Conservation (phyloP, 1,140 invertebrate genomes). For the Trichoplusia ni region DNA sequence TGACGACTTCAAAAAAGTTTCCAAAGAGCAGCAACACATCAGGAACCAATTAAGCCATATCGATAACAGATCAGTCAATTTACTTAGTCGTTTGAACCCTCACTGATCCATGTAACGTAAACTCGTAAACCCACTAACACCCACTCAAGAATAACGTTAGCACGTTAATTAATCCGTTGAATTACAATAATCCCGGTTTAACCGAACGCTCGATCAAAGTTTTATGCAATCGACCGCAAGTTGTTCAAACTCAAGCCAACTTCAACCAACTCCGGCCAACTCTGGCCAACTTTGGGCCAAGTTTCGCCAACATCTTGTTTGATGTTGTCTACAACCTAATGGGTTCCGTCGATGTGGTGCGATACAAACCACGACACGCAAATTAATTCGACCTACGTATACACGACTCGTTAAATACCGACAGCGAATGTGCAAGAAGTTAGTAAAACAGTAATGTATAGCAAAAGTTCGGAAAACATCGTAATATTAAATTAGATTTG, state of each 20-base stretch:
- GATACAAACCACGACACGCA: slow-evolving; percentile 40
- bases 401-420: background rate
- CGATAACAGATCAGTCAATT: no score
- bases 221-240: slow-evolving; percentile 29
- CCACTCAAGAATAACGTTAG: slow-evolving; percentile 1
- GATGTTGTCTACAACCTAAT: slow-evolving; percentile 43
- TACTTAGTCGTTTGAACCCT: no score
- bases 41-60: no score
- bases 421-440: background rate
- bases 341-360: slow-evolving; percentile 41
- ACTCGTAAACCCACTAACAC: background rate
- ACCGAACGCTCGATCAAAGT: slow-evolving; percentile 26
- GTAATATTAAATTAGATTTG: slow-evolving; percentile 19
- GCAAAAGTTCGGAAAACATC: slow-evolving; percentile 19
- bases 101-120: background rate
- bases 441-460: slow-evolving; percentile 2
- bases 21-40: no score
- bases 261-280: slow-evolving; percentile 28
- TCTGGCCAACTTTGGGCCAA: slow-evolving; percentile 30
- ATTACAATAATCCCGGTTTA: slow-evolving; percentile 31
- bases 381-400: slow-evolving; percentile 40
- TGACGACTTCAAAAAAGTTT: no score
- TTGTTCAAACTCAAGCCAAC: slow-evolving; percentile 30
- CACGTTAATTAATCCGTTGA: slow-evolving; percentile 17
- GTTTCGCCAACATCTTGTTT: slow-evolving; percentile 45